Conservation (phyloP, 2,888 invertebrate genomes). For the Cryptocephalus moraei region DNA sequence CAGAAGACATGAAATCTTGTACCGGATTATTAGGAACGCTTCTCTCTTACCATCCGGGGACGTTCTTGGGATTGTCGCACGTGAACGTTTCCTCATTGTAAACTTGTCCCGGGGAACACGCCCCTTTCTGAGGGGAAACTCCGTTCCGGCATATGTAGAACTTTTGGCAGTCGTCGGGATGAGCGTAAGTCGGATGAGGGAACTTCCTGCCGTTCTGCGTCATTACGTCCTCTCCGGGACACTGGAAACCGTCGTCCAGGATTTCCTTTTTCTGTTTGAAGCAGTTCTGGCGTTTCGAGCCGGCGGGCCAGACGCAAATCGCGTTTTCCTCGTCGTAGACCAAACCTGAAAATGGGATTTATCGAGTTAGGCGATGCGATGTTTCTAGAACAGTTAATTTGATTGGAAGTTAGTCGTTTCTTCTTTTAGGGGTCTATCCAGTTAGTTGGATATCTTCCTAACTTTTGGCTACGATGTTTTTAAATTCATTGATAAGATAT, state of each 20-base stretch:
- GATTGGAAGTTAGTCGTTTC: too few relatives aligned
- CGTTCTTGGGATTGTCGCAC: constrained; percentile 68
- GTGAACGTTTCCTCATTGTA: constrained; percentile 69
- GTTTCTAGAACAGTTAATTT: too few relatives aligned
- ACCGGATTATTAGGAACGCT: not conserved
- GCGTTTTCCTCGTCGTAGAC: constrained; percentile 64
- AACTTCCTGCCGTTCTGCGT: constrained; percentile 58
- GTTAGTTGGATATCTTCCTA: too few relatives aligned
- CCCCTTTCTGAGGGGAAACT: constrained; percentile 63
- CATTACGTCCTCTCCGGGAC: constrained; percentile 57
- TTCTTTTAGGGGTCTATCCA: too few relatives aligned
- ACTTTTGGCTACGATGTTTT: too few relatives aligned
- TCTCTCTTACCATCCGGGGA: constrained; percentile 59
- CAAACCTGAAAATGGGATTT: constrained; percentile 38
- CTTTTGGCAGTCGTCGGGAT: constrained; percentile 71
- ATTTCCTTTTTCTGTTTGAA: constrained; percentile 46
- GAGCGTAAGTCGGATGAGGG: constrained; percentile 69
- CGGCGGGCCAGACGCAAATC: constrained; percentile 66
- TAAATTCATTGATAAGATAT: too few relatives aligned
- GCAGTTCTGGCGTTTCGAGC: constrained; percentile 47
- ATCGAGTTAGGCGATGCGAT: too few relatives aligned
- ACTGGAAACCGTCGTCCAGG: constrained; percentile 68
- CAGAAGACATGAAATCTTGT: not conserved
- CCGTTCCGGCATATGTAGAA: constrained; percentile 76
- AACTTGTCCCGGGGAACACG: constrained; percentile 61